Evolutionary conservation across 2,888 invertebrate species (phyloP).

Genomic region (Neoaliturus tenellus): DNA sequence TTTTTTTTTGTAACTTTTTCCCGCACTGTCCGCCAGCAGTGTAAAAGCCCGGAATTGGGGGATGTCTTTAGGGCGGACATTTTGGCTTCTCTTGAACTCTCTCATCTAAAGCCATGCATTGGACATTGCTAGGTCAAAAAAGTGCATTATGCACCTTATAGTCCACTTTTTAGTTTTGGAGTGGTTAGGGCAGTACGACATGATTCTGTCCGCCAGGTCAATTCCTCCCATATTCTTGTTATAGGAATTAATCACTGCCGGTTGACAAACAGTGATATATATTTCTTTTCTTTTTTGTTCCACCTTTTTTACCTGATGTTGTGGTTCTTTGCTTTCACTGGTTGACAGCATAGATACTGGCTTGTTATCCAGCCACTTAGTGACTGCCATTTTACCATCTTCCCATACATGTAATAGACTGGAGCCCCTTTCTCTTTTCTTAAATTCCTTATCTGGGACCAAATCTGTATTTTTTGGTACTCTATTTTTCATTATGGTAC

Average conservation of each 20-base stretch:
- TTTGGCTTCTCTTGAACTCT: neutral
- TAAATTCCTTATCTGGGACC: constrained; percentile 27
- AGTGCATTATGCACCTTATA: constrained; percentile 42
- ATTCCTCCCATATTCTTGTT: constrained; percentile 51
- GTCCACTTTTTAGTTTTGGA: constrained; percentile 54
- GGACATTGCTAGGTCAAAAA: constrained; percentile 29
- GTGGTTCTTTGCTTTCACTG: neutral
- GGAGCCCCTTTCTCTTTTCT: constrained; percentile 41
- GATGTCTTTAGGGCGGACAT: constrained; percentile 28
- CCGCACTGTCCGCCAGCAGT: no score
- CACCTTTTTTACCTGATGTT: neutral
- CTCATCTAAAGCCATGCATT: constrained; percentile 40
- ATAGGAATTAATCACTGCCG: constrained; percentile 47
- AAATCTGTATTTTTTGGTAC: constrained; percentile 34
- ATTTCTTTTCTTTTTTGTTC: constrained; percentile 1
- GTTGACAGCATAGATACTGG: constrained; percentile 7
- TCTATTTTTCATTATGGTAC: constrained; percentile 22
- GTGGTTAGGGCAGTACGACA: constrained; percentile 30
- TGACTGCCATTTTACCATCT: constrained; percentile 6
- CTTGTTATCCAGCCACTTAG: constrained; percentile 41
- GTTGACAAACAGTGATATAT: constrained; percentile 44
- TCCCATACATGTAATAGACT: neutral
- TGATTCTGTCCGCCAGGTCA: constrained; percentile 46
- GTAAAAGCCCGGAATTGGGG: constrained; percentile 46
- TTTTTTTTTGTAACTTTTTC: no score